These are phyloP conservation scores for Bedellia somnulentella DNA, from an alignment of 2,888 invertebrate genomes.

Conservation along the genomic window DNA sequence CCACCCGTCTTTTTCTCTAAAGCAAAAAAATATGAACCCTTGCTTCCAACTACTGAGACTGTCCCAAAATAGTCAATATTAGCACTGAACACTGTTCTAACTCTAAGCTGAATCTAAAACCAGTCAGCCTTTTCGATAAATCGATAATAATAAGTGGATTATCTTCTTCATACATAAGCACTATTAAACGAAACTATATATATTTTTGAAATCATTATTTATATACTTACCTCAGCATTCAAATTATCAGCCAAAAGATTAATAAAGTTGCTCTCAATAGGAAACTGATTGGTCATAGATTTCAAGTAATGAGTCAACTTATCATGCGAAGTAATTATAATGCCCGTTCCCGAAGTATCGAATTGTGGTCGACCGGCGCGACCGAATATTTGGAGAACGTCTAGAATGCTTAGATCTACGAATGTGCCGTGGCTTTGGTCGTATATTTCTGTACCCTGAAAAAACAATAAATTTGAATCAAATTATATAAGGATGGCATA, in stretches of 20 bases:
- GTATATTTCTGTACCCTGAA: conserved; percentile 94
- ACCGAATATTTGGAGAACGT: conserved; percentile 98
- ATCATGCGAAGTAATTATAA: conserved; percentile 91
- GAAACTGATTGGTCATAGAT: conserved; percentile 92
- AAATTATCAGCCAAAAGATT: conserved; percentile 91
- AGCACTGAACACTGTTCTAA: too few species aligned
- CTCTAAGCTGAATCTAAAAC: too few species aligned
- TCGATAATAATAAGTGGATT: too few species aligned
- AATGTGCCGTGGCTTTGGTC: conserved; percentile 93
- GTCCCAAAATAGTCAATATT: too few species aligned
- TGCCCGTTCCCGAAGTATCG: conserved; percentile 91
- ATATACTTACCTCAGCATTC: conserved; percentile 94
- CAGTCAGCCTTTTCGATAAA: too few species aligned
- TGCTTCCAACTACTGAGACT: too few species aligned
- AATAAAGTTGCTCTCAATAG: conserved; percentile 97
- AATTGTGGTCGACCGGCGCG: conserved; percentile 98
- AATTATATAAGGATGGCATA: conserved; percentile 4
- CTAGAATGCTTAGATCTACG: conserved; percentile 93
- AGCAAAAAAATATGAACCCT: too few species aligned
- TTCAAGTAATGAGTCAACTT: conserved; percentile 93
- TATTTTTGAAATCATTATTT: too few species aligned
- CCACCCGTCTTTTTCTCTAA: too few species aligned
- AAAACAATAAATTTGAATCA: too few species aligned
- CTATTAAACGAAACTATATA: too few species aligned
- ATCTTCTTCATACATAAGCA: too few species aligned